Evolutionary conservation across 2,797 vertebrate genomes (phyloP).

Genomic region (Champsocephalus gunnari): DNA sequence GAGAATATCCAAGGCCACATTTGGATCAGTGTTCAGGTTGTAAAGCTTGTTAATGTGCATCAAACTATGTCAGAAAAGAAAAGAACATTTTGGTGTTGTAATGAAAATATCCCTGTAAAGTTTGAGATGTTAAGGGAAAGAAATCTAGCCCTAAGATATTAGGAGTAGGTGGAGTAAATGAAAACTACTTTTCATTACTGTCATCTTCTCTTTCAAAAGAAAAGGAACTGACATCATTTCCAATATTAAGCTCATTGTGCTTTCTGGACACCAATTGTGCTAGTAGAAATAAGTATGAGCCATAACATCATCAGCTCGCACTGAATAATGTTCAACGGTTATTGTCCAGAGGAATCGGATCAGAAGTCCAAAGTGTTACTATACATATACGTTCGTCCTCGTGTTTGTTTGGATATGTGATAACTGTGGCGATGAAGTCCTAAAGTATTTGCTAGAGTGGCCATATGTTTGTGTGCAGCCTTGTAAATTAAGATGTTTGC

Average conservation of each 20-base stretch:
- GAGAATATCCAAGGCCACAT: constrained; percentile 3
- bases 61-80: constrained; percentile 3
- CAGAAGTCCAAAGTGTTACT: constrained; percentile 25
- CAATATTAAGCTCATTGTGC: neutral
- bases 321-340: constrained; percentile 10
- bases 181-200: constrained; percentile 5
- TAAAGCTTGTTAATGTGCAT: constrained; percentile 5
- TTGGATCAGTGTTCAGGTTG: constrained; percentile 4
- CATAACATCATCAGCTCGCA: neutral
- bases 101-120: constrained; percentile 9
- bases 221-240: constrained; percentile 10
- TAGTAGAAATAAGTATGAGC: neutral
- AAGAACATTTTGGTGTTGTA: neutral
- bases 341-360: constrained; percentile 6
- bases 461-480: constrained; percentile 27
- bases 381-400: constrained; percentile 25
- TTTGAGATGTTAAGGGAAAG: neutral
- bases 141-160: neutral
- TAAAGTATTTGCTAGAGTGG: constrained; percentile 29
- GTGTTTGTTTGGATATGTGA: constrained; percentile 37
- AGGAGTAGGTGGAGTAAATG: neutral
- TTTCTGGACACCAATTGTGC: neutral
- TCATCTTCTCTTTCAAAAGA: constrained; percentile 4
- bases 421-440: constrained; percentile 20
- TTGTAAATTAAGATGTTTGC: constrained; percentile 13